Evolutionary conservation across 2,113 vertebrate species (phyloP).

Genomic region (Grallaria varia): DNA sequence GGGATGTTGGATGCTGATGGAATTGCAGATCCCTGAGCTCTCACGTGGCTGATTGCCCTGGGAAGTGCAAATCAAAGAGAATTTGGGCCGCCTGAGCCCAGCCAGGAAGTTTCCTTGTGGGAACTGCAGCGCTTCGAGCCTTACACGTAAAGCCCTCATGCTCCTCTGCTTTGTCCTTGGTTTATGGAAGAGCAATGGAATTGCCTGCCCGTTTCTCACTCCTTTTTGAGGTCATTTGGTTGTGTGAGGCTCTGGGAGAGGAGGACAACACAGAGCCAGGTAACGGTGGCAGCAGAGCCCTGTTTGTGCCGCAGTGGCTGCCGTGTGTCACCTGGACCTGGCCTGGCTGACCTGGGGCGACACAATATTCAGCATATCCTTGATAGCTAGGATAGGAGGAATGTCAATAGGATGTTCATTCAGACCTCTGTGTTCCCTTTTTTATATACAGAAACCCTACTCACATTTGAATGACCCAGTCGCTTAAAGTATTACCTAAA

Average conservation of each 20-base stretch:
- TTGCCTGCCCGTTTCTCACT: neutral
- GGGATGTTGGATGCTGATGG: neutral
- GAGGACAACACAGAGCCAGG: neutral
- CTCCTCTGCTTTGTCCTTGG: neutral
- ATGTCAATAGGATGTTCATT: neutral
- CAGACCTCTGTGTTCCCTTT: neutral
- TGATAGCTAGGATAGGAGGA: neutral
- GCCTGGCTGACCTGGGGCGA: neutral
- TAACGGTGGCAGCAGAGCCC: accelerated
- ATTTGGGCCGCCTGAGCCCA: neutral
- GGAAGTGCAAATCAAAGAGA: neutral
- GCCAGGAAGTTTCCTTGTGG: neutral
- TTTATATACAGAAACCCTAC: neutral
- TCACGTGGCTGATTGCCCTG: neutral
- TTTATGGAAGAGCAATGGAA: neutral
- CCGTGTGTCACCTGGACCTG: accelerated
- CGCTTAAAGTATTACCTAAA: neutral
- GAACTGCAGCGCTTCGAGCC: neutral
- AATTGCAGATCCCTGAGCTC: neutral
- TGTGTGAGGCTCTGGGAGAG: neutral
- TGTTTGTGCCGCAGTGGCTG: no score
- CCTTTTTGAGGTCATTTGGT: neutral
- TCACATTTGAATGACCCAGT: neutral
- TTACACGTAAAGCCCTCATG: no score
- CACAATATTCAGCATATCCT: neutral